Base-by-base conservation (phyloP, 1,140 invertebrate genomes). In the Hermetia illucens region DNA sequence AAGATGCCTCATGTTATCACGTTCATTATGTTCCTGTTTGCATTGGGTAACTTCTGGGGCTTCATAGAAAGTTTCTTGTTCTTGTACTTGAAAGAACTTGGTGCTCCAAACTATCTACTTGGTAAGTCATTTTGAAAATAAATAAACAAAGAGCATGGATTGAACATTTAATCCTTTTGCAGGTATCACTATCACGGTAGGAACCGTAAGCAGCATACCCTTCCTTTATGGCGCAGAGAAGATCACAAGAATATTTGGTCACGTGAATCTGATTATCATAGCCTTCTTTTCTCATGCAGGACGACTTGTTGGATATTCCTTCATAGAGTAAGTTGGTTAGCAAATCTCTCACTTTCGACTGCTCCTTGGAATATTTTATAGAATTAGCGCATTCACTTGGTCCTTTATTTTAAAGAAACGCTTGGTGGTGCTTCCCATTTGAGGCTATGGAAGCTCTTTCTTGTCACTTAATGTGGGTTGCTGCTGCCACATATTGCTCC, bases 51-150 rank as follows among this genome's bases (percentile, higher is more conserved):
- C 51, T 74, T 80, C 53, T 87, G 81, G 81, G 82, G 82, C 19
- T 87, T 86, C 53, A 80, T 86, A 21, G 82, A 87, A 60, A 82
- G 79, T 9, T 90, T 82, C 52, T 62, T 89, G 1, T 89, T 87
- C 53, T 68, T 86, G 42, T 87, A 85, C 59, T 67, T 89, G 22
- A 81, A 78, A 57, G 80, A 84, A 59, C 63, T 87, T 31, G 77
- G 79, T 20, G 79, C 80, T 25, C 75, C 79, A 0, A 85, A 83
- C 54, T 81, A 80, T 53, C 62, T 89, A 36, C 55, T 88, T 27
- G 85, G 81, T 77, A 63, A 66, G 65, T 60, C 21, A 13, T 15
- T 17, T 13, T 21, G 15, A 34, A 12, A n/a, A n/a, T n/a, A n/a
- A n/a, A n/a, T n/a, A n/a, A n/a, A n/a, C n/a, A n/a, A n/a, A n/a